Evolutionary conservation across 2,113 vertebrate species (phyloP).

Genomic region (Podiceps cristatus): DNA sequence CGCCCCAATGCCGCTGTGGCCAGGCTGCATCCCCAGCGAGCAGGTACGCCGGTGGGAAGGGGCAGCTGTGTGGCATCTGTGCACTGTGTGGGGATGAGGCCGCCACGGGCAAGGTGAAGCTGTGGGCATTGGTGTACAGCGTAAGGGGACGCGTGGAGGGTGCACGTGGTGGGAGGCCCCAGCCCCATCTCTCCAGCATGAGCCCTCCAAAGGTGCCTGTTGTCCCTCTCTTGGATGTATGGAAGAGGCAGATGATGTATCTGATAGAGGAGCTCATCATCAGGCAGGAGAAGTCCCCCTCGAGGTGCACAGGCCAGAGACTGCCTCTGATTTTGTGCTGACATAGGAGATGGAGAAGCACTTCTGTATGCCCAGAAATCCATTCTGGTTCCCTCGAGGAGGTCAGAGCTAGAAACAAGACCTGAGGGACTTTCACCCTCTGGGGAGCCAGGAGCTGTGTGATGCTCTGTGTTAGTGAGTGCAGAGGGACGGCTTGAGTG

Average conservation of each 20-base stretch:
- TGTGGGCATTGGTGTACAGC: fast-evolving
- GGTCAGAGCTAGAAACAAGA: not conserved
- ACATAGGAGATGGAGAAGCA: not conserved
- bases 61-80: not conserved
- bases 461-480: fast-evolving
- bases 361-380: not conserved
- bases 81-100: fast-evolving
- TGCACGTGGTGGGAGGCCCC: fast-evolving
- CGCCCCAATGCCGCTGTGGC: not conserved
- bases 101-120: not conserved
- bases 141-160: not conserved
- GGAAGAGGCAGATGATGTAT: not conserved
- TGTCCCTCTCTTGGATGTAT: not conserved
- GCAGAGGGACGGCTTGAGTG: fast-evolving
- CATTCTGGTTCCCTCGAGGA: not conserved
- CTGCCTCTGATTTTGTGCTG: not conserved
- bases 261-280: fast-evolving
- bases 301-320: not conserved
- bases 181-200: not conserved
- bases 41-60: not conserved
- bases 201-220: not conserved
- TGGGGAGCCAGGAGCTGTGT: not conserved
- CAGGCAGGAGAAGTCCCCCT: not conserved
- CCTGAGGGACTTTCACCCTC: fast-evolving
- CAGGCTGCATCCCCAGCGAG: not conserved